Conservation (phyloP, 2,113 vertebrate genomes). For the Oreochromis aureus region DNA sequence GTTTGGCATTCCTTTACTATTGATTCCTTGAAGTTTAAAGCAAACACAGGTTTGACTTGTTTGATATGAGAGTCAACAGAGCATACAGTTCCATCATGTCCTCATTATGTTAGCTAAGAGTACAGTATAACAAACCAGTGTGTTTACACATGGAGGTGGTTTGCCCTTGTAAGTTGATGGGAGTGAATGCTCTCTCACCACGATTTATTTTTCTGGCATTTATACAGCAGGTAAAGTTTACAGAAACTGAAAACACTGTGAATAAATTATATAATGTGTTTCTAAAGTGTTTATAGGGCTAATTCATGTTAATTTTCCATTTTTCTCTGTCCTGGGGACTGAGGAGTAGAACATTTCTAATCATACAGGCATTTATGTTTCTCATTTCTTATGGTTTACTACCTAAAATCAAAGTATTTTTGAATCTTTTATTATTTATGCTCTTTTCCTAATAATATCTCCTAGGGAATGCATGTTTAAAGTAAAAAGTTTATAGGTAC, state of each 20-base stretch:
- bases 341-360: neutral
- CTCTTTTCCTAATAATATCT: neutral
- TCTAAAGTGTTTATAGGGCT: neutral
- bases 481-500: neutral
- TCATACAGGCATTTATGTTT: neutral
- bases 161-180: neutral
- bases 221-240: neutral
- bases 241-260: neutral
- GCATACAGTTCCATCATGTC: neutral
- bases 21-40: neutral
- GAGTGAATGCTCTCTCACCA: neutral
- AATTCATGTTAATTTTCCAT: neutral
- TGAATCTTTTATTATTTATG: neutral
- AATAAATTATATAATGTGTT: neutral
- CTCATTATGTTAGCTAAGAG: neutral
- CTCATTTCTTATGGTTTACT: neutral
- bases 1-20: neutral
- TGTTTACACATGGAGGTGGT: slow-evolving; percentile 18
- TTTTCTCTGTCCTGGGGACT: neutral
- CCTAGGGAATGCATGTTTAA: neutral
- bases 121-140: neutral
- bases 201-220: neutral
- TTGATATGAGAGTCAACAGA: neutral
- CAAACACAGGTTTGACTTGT: slow-evolving; percentile 1
- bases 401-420: neutral